Percentiles rank a stretch among this genome's conserved stretches.
Evolutionary conservation across 2,113 vertebrate species (phyloP).

Genomic region (Macroglossus sobrinus): DNA sequence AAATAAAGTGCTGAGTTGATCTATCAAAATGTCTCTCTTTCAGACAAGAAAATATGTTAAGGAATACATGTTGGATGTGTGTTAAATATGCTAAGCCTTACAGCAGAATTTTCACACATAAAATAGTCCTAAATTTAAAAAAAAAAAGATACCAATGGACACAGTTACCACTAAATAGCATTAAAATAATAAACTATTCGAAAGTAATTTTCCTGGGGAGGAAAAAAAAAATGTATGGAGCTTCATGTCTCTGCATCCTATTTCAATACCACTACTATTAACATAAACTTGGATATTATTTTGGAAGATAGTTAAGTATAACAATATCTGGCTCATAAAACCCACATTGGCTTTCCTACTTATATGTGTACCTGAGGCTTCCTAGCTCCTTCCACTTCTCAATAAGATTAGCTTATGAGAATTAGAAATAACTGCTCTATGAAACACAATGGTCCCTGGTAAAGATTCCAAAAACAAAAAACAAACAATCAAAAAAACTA

Average conservation of each 20-base stretch:
- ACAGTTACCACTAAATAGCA: neutral
- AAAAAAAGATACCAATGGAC: neutral
- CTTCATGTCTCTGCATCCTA: neutral
- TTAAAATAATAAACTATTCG: neutral
- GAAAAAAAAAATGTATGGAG: neutral
- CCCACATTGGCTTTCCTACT: neutral
- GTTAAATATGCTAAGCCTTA: neutral
- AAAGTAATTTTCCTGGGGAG: neutral
- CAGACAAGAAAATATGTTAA: neutral
- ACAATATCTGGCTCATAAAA: neutral
- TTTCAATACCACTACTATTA: neutral
- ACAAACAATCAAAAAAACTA: neutral
- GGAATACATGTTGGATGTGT: neutral
- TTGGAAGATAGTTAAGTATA: neutral
- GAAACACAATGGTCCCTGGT: neutral
- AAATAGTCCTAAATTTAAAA: neutral
- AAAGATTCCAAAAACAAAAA: neutral
- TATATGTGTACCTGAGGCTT: neutral
- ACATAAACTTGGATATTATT: neutral
- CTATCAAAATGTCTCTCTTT: neutral
- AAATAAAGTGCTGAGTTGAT: neutral
- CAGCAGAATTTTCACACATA: neutral
- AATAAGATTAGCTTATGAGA: neutral
- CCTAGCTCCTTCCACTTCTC: neutral
- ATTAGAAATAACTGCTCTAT: neutral